These are phyloP conservation scores for Goniozus legneri DNA, from an alignment of 1,140 invertebrate genomes.

Conservation along the genomic window DNA sequence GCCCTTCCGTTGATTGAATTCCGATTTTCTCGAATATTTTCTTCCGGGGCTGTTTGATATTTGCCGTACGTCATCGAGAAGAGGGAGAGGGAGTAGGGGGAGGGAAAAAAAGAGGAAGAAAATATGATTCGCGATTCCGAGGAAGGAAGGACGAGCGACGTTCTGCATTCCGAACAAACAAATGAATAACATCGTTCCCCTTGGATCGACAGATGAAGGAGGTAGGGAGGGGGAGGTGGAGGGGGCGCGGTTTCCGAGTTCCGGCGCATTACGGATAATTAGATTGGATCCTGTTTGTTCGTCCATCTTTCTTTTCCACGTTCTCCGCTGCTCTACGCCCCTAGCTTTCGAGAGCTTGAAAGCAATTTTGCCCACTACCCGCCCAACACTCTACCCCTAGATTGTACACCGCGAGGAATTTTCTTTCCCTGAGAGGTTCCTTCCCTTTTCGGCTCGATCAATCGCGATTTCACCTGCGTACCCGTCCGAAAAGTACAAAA, in stretches of 20 bases:
- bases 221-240: constrained; percentile 27
- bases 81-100: background rate
- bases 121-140: background rate
- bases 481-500: too few species aligned
- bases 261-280: constrained; percentile 43
- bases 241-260: constrained; percentile 34
- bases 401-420: too few species aligned
- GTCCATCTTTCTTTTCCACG: background rate
- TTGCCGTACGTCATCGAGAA: too few species aligned
- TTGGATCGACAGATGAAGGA: constrained; percentile 24
- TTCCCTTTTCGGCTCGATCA: background rate
- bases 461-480: too few species aligned
- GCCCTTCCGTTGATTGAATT: too few species aligned
- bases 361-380: too few species aligned
- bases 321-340: constrained; percentile 5
- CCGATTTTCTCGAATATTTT: too few species aligned
- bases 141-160: constrained; percentile 4
- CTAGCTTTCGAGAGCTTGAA: too few species aligned
- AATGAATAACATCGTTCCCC: constrained; percentile 38
- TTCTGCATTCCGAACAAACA: constrained; percentile 27
- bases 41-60: too few species aligned
- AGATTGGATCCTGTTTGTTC: constrained; percentile 37
- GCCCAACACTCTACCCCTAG: too few species aligned
- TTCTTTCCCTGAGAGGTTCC: constrained; percentile 10
- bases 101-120: background rate